A percentile compares a stretch with the other conserved stretches of the same genome.
Evolutionary conservation across 2,888 invertebrate genomes (phyloP).

Genomic region (Acrobasis repandana): DNA sequence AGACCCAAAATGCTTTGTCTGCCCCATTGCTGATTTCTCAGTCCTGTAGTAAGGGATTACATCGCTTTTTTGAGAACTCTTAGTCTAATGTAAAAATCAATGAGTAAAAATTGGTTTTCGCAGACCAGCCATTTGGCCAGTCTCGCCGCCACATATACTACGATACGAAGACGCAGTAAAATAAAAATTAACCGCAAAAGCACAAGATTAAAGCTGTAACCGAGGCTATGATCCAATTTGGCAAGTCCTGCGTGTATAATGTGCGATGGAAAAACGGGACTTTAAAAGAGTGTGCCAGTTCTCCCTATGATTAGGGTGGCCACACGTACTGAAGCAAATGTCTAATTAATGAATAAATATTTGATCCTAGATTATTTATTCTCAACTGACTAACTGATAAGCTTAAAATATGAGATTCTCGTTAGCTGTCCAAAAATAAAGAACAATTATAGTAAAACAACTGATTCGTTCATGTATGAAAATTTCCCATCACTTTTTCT

Average conservation of each 20-base stretch:
- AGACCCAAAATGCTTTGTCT: too few relatives aligned
- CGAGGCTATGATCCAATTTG: constrained; percentile 44
- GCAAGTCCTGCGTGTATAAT: constrained; percentile 42
- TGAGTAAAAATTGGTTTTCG: constrained; percentile 7
- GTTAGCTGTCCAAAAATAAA: too few relatives aligned
- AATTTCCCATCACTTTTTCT: too few relatives aligned
- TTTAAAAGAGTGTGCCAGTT: constrained; percentile 36
- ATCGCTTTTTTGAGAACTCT: too few relatives aligned
- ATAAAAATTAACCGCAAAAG: constrained; percentile 37
- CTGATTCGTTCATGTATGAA: too few relatives aligned
- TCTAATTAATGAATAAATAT: too few relatives aligned
- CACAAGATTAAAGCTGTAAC: constrained; percentile 36
- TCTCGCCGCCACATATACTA: constrained; percentile 6
- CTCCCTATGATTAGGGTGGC: constrained; percentile 25
- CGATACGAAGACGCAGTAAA: constrained; percentile 25
- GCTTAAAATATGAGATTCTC: too few relatives aligned
- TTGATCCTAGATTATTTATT: too few relatives aligned
- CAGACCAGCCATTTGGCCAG: constrained; percentile 15
- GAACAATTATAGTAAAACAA: too few relatives aligned
- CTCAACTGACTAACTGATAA: too few relatives aligned
- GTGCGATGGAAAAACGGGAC: constrained; percentile 37
- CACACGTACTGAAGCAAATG: constrained; percentile 8
- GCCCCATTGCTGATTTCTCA: too few relatives aligned
- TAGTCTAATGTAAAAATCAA: neutral
- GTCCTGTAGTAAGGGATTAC: too few relatives aligned